phyloP scores from a whole-genome alignment of 2,797 vertebrate genomes.

The Perodicticus potto region DNA sequence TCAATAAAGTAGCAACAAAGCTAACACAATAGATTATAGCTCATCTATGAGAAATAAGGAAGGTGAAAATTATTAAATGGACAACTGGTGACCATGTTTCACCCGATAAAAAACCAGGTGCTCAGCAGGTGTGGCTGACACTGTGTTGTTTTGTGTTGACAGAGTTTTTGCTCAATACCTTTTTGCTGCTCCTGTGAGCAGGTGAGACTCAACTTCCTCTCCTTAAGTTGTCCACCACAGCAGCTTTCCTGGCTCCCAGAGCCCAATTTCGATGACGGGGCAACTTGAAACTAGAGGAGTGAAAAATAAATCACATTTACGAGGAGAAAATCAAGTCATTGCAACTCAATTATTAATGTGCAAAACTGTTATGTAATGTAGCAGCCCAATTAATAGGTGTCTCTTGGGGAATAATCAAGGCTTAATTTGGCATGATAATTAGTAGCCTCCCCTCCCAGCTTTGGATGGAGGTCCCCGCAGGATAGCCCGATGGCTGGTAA shows the following conservation, averaged over 20 bases:
- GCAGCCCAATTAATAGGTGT: conserved; percentile 76
- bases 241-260: not conserved
- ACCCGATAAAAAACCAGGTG: not conserved
- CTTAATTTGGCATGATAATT: conserved; percentile 77
- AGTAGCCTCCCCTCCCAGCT: conserved; percentile 63
- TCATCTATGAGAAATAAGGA: not conserved
- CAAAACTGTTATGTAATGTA: conserved; percentile 45
- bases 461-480: conserved; percentile 59
- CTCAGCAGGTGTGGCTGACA: no score
- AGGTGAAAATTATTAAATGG: not conserved
- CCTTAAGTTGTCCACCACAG: not conserved
- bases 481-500: conserved; percentile 66
- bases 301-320: conserved; percentile 71
- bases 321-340: conserved; percentile 66
- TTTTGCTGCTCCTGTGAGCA: not conserved
- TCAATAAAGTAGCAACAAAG: not conserved
- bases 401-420: conserved; percentile 75
- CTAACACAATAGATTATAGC: not conserved
- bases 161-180: not conserved
- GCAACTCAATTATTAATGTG: conserved; percentile 76
- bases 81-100: not conserved
- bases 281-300: not conserved
- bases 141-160: no score
- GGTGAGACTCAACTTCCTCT: conserved; percentile 29
- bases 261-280: conserved; percentile 29